Evolutionary conservation across 2,797 vertebrate species (phyloP).

Genomic region (Diplodus puntazzo): DNA sequence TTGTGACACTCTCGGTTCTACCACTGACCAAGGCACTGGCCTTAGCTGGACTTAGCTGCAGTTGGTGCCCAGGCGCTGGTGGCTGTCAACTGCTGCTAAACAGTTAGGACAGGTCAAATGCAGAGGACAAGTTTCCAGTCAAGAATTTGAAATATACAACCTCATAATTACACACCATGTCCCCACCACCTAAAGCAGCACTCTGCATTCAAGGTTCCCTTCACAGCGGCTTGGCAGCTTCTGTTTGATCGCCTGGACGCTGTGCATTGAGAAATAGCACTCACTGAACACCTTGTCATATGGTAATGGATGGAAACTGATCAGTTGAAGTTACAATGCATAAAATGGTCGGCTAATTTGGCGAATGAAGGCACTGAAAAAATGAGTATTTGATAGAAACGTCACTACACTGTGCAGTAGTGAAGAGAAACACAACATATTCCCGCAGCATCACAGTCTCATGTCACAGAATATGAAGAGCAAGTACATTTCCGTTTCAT

Average conservation of each 20-base stretch:
- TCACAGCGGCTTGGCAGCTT: conserved; percentile 17
- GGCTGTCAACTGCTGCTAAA: conserved; percentile 10
- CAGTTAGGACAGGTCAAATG: background rate
- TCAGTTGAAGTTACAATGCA: conserved; percentile 47
- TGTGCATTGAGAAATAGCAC: conserved; percentile 31
- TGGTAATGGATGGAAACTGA: conserved; percentile 2
- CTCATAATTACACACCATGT: background rate
- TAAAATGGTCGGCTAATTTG: conserved; percentile 52
- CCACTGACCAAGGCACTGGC: conserved; percentile 20
- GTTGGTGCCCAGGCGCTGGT: conserved; percentile 11
- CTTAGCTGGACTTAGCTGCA: conserved; percentile 8
- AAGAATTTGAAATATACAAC: conserved; percentile 9
- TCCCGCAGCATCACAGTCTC: conserved; percentile 54
- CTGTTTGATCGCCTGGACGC: conserved; percentile 1
- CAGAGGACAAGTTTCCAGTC: background rate
- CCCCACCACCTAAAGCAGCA: background rate
- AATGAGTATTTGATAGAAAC: conserved; percentile 48
- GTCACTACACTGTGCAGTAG: conserved; percentile 23
- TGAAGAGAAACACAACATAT: conserved; percentile 37
- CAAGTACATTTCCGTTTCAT: conserved; percentile 46
- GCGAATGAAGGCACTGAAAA: conserved; percentile 80
- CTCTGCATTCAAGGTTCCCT: background rate
- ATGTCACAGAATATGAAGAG: conserved; percentile 39
- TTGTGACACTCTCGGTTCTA: background rate
- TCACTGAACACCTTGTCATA: conserved; percentile 24